Evolutionary conservation across 1,140 invertebrate genomes (phyloP).

Genomic region (Cyphomyrmex costatus): DNA sequence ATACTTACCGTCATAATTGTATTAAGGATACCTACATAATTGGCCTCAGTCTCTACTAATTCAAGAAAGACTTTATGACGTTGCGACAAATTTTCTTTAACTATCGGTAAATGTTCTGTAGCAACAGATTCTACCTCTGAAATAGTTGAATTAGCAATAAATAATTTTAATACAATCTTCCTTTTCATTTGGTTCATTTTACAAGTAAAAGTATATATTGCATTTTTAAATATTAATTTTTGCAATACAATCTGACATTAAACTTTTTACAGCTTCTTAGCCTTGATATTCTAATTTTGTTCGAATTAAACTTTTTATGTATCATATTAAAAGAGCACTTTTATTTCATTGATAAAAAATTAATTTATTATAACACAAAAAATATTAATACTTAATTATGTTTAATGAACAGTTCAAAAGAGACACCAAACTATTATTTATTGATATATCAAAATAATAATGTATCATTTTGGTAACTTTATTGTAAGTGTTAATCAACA

Average conservation of each 20-base stretch:
- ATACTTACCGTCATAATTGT: slow-evolving; percentile 94
- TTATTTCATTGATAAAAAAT: background rate
- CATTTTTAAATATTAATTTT: slow-evolving; percentile 6
- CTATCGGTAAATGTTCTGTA: slow-evolving; percentile 85
- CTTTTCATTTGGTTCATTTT: slow-evolving; percentile 76
- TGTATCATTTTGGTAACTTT: background rate
- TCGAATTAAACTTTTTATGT: slow-evolving; percentile 26
- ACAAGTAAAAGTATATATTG: slow-evolving; percentile 9
- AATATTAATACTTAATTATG: background rate
- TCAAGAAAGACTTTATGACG: slow-evolving; percentile 97
- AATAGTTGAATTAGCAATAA: slow-evolving; percentile 84
- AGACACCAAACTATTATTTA: slow-evolving; percentile 46
- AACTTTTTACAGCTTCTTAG: no score
- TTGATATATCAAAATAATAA: slow-evolving; percentile 27
- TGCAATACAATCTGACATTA: background rate
- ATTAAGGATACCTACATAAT: slow-evolving; percentile 98
- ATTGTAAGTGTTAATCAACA: background rate
- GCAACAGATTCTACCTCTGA: slow-evolving; percentile 87
- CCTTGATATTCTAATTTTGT: no score
- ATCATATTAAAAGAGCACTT: slow-evolving; percentile 10
- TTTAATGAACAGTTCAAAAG: slow-evolving; percentile 73
- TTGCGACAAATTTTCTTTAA: slow-evolving; percentile 90
- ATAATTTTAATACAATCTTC: slow-evolving; percentile 77
- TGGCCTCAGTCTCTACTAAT: slow-evolving; percentile 97
- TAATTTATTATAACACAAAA: background rate